phyloP scores from a whole-genome alignment of 92 coral and sea anemone genomes.

The Anthopleura xanthogrammica region DNA sequence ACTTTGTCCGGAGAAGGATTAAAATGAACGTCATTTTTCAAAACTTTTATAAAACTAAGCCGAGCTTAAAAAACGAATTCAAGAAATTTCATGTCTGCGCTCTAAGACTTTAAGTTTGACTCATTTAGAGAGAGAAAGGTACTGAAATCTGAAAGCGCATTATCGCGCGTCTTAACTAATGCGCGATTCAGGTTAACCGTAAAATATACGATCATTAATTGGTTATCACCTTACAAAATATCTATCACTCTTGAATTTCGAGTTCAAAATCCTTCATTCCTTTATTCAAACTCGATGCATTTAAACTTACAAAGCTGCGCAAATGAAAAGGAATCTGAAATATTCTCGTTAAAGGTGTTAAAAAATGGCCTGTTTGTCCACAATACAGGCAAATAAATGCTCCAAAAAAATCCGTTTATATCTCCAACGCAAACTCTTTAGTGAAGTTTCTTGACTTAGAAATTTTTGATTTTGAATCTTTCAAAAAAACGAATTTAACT shows the following conservation, averaged over 20 bases:
- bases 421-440: neutral
- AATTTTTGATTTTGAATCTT: neutral
- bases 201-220: too few species aligned
- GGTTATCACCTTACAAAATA: too few species aligned
- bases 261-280: neutral
- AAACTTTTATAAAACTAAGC: neutral
- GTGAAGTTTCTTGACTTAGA: neutral
- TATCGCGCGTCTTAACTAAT: too few species aligned
- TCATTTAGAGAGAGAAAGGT: too few species aligned
- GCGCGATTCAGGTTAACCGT: too few species aligned
- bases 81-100: neutral
- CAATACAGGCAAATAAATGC: neutral
- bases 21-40: neutral
- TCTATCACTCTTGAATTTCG: too few species aligned
- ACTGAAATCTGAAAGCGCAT: too few species aligned
- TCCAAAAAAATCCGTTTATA: neutral
- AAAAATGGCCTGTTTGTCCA: neutral
- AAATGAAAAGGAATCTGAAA: neutral
- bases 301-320: neutral
- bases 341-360: conserved; percentile 4
- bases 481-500: neutral
- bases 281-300: neutral
- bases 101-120: too few species aligned
- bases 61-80: neutral
- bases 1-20: neutral